Base-by-base conservation (phyloP, 1,140 invertebrate genomes). In the Mercenaria mercenaria region DNA sequence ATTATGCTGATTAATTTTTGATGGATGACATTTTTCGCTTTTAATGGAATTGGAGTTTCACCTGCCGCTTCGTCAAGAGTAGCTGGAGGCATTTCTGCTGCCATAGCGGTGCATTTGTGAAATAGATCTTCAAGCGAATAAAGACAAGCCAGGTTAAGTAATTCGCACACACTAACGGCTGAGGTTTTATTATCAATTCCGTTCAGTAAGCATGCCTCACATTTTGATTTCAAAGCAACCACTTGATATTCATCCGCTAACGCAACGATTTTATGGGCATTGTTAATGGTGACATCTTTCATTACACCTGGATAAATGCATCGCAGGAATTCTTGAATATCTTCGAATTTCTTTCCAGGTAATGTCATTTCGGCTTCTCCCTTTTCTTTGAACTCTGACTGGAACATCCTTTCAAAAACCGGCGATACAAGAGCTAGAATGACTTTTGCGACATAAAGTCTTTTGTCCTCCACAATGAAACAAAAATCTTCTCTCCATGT, bases 201-300 rank as follows among this genome's bases (percentile, higher is more conserved):
- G 8, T 34, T 37, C 29, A 39, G 72, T 37, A 76, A 41, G 26
- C 34, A 76, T 39, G 32, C n/a, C 26, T 76, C 72, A 26, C 72
- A 76, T 41, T 76, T 76, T n/a, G 34, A 39, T 43, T 76, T 76
- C 0, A 76, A n/a, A n/a, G 29, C 34, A n/a, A 39, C 3, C 18
- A 76, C 39, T 43, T 76, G 72, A 34, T 76, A 76, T 76, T 76
- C 72, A 34, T 76, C 72, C 15, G 72, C 72, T 18, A 76, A 41
- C 23, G 32, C 32, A 0, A 76, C 13, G 23, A 76, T 41, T 76
- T 76, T 34, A 34, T 39, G 39, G 20, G 41, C 72, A 41, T 76
- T 76, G 11, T 76, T 34, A 39, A 76, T 76, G 39, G 72, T 76
- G 3, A 76, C 41, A 2, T 6, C 32, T 41, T 76, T 76, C 39